phyloP scores from a whole-genome alignment of 1,140 invertebrate species.

The Sycophila sp. region DNA sequence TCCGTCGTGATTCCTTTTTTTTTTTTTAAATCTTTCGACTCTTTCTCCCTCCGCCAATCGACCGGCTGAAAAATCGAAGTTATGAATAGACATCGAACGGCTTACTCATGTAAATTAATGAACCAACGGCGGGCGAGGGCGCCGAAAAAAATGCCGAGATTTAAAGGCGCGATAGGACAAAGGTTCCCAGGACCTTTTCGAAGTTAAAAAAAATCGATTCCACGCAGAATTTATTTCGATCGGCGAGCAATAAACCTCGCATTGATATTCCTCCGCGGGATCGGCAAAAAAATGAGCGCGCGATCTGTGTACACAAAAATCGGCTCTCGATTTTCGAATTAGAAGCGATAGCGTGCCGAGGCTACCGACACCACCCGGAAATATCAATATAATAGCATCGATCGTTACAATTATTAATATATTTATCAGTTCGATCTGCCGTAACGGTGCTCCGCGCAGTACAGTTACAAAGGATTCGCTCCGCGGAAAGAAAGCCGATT shows the following conservation, averaged over 20 bases:
- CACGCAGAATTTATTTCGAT: slow-evolving; percentile 28
- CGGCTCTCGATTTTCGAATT: too few relatives aligned
- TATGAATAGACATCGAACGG: not conserved
- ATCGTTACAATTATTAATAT: too few relatives aligned
- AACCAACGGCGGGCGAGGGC: not conserved
- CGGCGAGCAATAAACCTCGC: slow-evolving; percentile 16
- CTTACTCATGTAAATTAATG: slow-evolving; percentile 30
- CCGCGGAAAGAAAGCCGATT: too few relatives aligned
- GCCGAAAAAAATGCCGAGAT: slow-evolving; percentile 16
- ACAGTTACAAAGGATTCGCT: too few relatives aligned
- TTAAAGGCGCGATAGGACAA: slow-evolving; percentile 30
- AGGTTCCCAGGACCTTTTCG: slow-evolving; percentile 29
- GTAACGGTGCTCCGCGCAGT: too few relatives aligned
- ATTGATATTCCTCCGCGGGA: too few relatives aligned
- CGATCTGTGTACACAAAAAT: not conserved
- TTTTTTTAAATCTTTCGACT: not conserved
- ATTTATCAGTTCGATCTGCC: too few relatives aligned
- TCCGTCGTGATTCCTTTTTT: not conserved
- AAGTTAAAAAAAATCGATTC: slow-evolving; percentile 6
- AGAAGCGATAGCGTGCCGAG: too few relatives aligned
- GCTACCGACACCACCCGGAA: too few relatives aligned
- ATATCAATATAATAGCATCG: too few relatives aligned
- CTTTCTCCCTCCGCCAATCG: not conserved
- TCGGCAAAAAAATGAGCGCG: not conserved
- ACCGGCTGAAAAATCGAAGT: not conserved